phyloP scores from a whole-genome alignment of 2,797 vertebrate genomes.

The Gila robusta region DNA sequence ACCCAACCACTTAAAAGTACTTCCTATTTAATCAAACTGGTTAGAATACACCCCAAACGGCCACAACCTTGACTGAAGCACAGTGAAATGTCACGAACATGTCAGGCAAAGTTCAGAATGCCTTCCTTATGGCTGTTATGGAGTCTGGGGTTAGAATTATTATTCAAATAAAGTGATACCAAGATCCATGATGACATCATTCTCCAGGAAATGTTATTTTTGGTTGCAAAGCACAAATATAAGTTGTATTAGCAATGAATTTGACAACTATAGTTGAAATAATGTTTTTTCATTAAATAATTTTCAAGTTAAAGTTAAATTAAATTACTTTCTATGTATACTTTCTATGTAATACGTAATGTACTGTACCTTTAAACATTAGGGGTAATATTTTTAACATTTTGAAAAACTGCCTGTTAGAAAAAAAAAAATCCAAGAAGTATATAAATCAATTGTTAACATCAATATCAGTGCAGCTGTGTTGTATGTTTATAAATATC shows the following conservation, averaged over 20 bases:
- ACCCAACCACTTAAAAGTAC: not conserved
- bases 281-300: too few relatives aligned
- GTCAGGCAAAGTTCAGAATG: constrained; percentile 16
- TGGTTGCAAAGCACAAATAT: not conserved
- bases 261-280: too few relatives aligned
- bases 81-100: not conserved
- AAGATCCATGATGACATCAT: not conserved
- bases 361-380: not conserved
- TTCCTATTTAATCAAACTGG: constrained; percentile 3
- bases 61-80: not conserved
- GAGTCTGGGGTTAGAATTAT: not conserved
- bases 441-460: not conserved
- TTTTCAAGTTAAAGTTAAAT: too few relatives aligned
- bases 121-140: not conserved
- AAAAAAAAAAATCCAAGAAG: not conserved
- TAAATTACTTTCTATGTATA: too few relatives aligned
- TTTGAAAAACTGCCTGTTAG: not conserved
- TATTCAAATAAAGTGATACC: not conserved
- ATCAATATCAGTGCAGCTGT: not conserved
- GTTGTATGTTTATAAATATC: not conserved
- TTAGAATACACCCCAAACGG: not conserved
- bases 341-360: not conserved
- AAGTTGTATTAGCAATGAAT: not conserved
- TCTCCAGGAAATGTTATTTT: not conserved
- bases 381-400: not conserved